Evolutionary conservation across 92 coral and sea anemone species (phyloP).

Genomic region (Phenganax subtilis): DNA sequence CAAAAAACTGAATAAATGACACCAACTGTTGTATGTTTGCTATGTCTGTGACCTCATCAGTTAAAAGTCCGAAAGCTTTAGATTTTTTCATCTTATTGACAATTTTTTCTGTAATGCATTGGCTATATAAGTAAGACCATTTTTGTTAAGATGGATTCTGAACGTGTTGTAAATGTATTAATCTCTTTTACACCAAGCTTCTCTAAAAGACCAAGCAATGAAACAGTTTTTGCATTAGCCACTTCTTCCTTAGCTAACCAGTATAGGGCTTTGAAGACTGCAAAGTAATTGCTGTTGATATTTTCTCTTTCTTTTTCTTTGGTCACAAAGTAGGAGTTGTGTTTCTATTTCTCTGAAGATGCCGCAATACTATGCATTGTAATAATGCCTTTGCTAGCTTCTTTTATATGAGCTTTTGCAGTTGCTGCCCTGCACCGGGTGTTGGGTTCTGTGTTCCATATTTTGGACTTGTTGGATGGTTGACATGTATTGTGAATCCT

Average conservation of each 20-base stretch:
- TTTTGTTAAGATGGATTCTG: conserved; percentile 34
- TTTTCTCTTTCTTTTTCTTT: conserved; percentile 23
- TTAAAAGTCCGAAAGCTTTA: conserved; percentile 32
- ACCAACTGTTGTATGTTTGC: conserved; percentile 35
- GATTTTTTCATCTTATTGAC: conserved; percentile 31
- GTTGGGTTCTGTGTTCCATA: conserved; percentile 30
- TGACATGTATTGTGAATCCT: conserved; percentile 39
- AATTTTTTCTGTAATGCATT: conserved; percentile 28
- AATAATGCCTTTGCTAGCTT: neutral
- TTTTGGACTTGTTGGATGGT: conserved; percentile 37
- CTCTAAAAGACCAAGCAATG: conserved; percentile 31
- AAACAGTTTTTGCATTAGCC: conserved; percentile 33
- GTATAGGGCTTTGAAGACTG: conserved; percentile 34
- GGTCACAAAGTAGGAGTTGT: conserved; percentile 31
- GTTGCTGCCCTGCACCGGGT: conserved; percentile 37
- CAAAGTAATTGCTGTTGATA: conserved; percentile 17
- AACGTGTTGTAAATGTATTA: conserved; percentile 30
- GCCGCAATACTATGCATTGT: conserved; percentile 30
- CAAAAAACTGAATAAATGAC: conserved; percentile 32
- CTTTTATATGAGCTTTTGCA: conserved; percentile 5
- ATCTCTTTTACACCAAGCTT: conserved; percentile 37
- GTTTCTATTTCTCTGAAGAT: conserved; percentile 18
- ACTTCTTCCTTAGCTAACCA: conserved; percentile 40
- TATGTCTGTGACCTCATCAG: conserved; percentile 42
- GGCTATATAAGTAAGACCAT: conserved; percentile 21